Evolutionary conservation across 2,888 invertebrate genomes (phyloP), one percentile per base, ranked within the genome.

Genomic region (Dermolepida albohirtum): DNA sequence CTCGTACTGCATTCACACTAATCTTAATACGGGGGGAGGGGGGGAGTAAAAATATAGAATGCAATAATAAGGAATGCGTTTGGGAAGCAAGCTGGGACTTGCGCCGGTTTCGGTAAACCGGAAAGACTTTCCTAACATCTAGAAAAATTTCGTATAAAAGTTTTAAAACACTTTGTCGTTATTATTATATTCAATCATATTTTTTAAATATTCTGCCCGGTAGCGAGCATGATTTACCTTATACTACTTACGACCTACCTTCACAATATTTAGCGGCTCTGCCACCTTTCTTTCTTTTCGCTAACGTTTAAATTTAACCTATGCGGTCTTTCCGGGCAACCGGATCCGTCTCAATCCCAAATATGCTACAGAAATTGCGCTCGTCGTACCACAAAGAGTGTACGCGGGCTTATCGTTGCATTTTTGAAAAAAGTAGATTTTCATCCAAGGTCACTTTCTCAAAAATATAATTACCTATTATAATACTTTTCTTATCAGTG

Each of bases 371-470:
- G 69, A 77, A 73, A 76, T 59, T 34, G 73, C 78, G 77, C 77
- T 77, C 75, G 74, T 69, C 71, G 74, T 74, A 78, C 73, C 73
- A 73, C 59, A 34, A 59, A 59, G 14, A 47, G 59, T 59, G 73
- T 73, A 73, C 72, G 75, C 70, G 73, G 75, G 74, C 59, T 59
- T 59, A 74, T 78, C 78, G 78, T 78, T 78, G 78, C 78, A 77
- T 76, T 77, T 76, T 76, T 75, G 75, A 78, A 79, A 79, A 79
- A 79, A 76, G 74, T 77, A 76, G 76, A 77, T 79, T 80, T 80
- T 79, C 79, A 78, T 81, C 78, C 80, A 83, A 83, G 83, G 83
- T 83, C 83, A 83, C 83, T 83, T 83, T 82, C 81, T 82, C 81
- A 82, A 82, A 82, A 82, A 81, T 81, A 82, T 80, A 79, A 81